A percentile compares a stretch with the other conserved stretches of the same genome.
Conservation (phyloP, 1,140 invertebrate genomes). For the Pentalonia nigronervosa region DNA sequence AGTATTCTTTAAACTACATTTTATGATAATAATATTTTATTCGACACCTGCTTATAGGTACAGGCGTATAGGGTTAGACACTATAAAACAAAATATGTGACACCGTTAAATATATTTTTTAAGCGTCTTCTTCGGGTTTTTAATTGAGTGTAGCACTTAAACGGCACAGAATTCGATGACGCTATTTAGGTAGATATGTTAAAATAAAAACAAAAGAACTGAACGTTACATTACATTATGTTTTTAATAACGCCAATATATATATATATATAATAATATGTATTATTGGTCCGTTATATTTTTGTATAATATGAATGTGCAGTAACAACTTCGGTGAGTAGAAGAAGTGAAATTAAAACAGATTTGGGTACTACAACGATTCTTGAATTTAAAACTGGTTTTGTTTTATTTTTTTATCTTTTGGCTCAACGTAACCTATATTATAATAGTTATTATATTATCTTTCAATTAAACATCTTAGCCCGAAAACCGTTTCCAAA, state of each 20-base stretch:
- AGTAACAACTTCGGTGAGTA: neutral
- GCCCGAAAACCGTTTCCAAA: neutral
- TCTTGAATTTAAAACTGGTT: slow-evolving; percentile 23
- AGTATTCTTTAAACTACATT: neutral
- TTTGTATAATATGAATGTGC: neutral
- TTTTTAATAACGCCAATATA: neutral
- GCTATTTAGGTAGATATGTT: neutral
- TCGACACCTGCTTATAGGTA: neutral
- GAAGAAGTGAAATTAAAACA: slow-evolving; percentile 31
- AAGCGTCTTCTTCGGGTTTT: neutral
- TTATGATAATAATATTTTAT: slow-evolving; percentile 12
- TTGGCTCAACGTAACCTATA: slow-evolving; percentile 27
- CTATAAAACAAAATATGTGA: neutral
- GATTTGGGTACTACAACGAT: neutral
- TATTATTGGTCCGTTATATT: neutral
- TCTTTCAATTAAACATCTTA: neutral
- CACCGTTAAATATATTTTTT: neutral
- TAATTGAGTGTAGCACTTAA: neutral
- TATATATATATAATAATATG: neutral
- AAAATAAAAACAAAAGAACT: slow-evolving; percentile 14
- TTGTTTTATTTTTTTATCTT: neutral
- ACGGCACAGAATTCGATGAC: neutral
- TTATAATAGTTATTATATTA: slow-evolving; percentile 2
- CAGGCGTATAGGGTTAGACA: neutral
- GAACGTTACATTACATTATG: neutral